Evolutionary conservation across 2,888 invertebrate genomes (phyloP).

Genomic region (Parthenolecanium corni): DNA sequence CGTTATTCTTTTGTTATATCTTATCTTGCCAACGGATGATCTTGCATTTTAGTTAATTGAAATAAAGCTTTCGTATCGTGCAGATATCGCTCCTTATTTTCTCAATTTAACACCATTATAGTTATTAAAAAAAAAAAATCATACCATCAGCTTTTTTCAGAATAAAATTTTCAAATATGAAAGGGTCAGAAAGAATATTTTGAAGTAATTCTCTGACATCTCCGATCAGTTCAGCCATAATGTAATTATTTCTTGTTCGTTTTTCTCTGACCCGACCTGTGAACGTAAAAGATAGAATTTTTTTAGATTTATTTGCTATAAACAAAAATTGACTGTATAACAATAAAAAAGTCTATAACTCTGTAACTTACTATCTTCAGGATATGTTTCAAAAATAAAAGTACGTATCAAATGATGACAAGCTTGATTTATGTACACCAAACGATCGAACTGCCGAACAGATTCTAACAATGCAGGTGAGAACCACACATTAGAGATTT

Average conservation of each 20-base stretch:
- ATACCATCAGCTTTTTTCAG: conserved; percentile 23
- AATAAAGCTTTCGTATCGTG: too few relatives aligned
- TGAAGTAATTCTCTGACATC: conserved; percentile 71
- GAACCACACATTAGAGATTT: conserved; percentile 14
- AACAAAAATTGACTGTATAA: background rate
- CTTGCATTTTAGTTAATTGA: too few relatives aligned
- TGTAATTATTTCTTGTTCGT: conserved; percentile 6
- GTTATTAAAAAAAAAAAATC: background rate
- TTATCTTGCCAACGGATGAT: too few relatives aligned
- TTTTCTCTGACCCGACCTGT: conserved; percentile 11
- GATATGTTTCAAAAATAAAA: conserved; percentile 85
- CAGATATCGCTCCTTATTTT: too few relatives aligned
- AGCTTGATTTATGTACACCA: conserved; percentile 76
- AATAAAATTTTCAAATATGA: conserved; percentile 24
- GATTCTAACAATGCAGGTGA: conserved; percentile 32
- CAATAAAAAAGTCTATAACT: background rate
- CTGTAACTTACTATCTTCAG: conserved; percentile 48
- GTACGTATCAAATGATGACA: conserved; percentile 68
- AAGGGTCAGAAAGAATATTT: conserved; percentile 63
- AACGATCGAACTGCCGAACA: conserved; percentile 59
- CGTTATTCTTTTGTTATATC: too few relatives aligned
- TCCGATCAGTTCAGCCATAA: conserved; percentile 69
- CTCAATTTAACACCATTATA: too few relatives aligned
- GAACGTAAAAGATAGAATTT: too few relatives aligned
- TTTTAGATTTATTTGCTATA: background rate